Evolutionary conservation across 2,888 invertebrate genomes (phyloP).

Genomic region (Mechanitis messenoides): DNA sequence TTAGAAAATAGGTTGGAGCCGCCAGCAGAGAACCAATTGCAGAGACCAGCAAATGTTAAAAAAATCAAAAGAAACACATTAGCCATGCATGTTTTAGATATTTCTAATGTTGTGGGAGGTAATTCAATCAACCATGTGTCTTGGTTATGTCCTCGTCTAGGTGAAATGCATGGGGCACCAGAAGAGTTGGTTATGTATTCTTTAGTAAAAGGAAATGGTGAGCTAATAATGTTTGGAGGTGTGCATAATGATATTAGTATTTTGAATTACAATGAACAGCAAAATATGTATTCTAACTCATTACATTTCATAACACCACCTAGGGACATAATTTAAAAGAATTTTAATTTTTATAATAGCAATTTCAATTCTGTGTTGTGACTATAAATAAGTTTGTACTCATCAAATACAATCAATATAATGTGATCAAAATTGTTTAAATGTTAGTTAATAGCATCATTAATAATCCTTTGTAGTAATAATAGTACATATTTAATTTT

Average conservation of each 20-base stretch:
- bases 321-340: conserved; percentile 78
- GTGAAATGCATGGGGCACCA: conserved; percentile 82
- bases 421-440: not conserved
- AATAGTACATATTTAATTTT: no score
- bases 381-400: conserved; percentile 9
- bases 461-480: no score
- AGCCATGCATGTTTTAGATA: conserved; percentile 91
- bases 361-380: conserved; percentile 24
- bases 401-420: not conserved
- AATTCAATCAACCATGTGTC: conserved; percentile 79
- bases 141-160: conserved; percentile 83
- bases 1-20: conserved; percentile 61
- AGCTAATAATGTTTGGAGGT: conserved; percentile 97
- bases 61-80: conserved; percentile 81
- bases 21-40: conserved; percentile 51
- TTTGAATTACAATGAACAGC: conserved; percentile 76
- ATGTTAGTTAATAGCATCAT: not conserved
- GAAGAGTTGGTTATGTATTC: conserved; percentile 94
- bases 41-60: conserved; percentile 69
- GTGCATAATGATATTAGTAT: conserved; percentile 87
- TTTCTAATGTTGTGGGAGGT: conserved; percentile 81
- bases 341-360: conserved; percentile 9
- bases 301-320: conserved; percentile 86
- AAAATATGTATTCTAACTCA: conserved; percentile 83
- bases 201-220: conserved; percentile 91